Evolutionary conservation across 2,888 invertebrate genomes (phyloP).

Genomic region (Eristalinus sepulchralis): DNA sequence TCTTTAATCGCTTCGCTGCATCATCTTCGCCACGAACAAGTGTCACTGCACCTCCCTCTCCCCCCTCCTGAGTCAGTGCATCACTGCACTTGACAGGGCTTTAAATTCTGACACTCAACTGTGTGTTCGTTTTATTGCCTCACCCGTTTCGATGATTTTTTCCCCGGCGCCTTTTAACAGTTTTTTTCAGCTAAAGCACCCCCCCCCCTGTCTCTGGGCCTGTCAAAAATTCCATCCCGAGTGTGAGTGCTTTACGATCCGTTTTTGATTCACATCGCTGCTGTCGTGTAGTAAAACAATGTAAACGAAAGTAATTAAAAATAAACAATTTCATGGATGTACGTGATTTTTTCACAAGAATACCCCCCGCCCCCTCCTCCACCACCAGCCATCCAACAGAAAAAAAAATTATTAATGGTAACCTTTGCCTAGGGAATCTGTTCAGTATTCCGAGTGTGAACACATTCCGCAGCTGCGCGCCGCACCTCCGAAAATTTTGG

Average conservation of each 20-base stretch:
- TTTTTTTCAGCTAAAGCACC: not conserved
- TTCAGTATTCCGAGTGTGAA: constrained; percentile 64
- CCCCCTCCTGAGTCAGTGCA: not conserved
- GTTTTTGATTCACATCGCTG: constrained; percentile 33
- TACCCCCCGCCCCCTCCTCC: not conserved
- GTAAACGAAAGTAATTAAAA: constrained; percentile 70
- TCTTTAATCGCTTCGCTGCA: not conserved
- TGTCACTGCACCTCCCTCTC: not conserved
- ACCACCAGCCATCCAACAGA: not conserved
- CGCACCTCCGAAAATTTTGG: constrained; percentile 27
- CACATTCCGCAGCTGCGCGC: not conserved
- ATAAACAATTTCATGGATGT: constrained; percentile 54
- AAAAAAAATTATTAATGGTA: not conserved
- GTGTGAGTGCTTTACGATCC: constrained; percentile 27
- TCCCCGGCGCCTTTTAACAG: not conserved
- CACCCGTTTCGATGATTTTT: not conserved
- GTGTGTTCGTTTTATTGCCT: not conserved
- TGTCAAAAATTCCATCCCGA: not conserved
- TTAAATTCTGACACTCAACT: not conserved
- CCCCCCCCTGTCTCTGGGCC: not conserved
- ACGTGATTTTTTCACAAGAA: constrained; percentile 54
- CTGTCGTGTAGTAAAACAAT: constrained; percentile 52
- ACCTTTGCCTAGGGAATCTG: constrained; percentile 18
- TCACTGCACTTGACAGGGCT: not conserved
- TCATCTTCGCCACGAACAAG: not conserved